Evolutionary conservation across 2,113 vertebrate species (phyloP).

Genomic region (Acanthochromis polyacanthus): DNA sequence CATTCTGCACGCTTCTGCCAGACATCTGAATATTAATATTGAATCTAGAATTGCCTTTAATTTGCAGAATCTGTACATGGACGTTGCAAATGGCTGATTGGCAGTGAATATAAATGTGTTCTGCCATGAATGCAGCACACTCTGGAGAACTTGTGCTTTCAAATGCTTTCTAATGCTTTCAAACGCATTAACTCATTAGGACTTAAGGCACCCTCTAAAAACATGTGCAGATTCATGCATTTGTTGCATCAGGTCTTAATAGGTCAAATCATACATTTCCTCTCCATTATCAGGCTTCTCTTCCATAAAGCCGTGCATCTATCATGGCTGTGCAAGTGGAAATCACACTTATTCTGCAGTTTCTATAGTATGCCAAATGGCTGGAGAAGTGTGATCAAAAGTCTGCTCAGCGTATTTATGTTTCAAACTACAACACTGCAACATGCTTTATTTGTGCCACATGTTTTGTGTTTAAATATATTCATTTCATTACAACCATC

Average conservation of each 20-base stretch:
- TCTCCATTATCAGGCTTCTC: constrained; percentile 35
- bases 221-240: too few relatives aligned
- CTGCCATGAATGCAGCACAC: constrained; percentile 20
- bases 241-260: too few relatives aligned
- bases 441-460: background rate
- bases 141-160: constrained; percentile 22
- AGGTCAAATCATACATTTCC: constrained; percentile 28
- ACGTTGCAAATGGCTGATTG: constrained; percentile 34
- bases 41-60: constrained; percentile 45
- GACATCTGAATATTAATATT: constrained; percentile 26
- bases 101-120: constrained; percentile 22
- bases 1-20: constrained; percentile 6
- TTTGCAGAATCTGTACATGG: constrained; percentile 30
- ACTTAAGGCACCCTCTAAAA: too few relatives aligned
- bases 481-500: background rate
- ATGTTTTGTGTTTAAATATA: constrained; percentile 9
- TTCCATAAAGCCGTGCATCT: background rate
- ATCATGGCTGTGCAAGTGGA: background rate
- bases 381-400: constrained; percentile 3
- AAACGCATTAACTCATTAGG: constrained; percentile 21
- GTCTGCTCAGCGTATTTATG: background rate
- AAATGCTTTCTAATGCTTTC: constrained; percentile 29
- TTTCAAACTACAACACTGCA: too few relatives aligned
- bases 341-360: constrained; percentile 2
- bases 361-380: constrained; percentile 20